A percentile compares a stretch with the other conserved stretches of the same genome.
These are phyloP conservation scores for Theretra japonica DNA, from an alignment of 2,888 invertebrate species.

Conservation along the genomic window DNA sequence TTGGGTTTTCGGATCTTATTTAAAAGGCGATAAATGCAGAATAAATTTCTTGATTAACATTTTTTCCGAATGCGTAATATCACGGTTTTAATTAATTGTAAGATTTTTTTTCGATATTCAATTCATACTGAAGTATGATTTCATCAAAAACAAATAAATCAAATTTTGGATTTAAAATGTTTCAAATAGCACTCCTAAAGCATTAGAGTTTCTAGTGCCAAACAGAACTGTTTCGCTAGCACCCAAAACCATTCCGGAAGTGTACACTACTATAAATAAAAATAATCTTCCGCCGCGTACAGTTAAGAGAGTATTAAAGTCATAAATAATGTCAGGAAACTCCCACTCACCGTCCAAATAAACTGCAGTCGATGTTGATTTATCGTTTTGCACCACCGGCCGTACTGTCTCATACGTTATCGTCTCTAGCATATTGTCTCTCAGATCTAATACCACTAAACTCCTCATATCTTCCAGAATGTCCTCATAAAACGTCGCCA, in stretches of 20 bases:
- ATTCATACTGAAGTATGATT: neutral
- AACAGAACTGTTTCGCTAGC: neutral
- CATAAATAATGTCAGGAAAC: constrained; percentile 49
- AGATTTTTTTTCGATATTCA: too few species aligned
- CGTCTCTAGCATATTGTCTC: constrained; percentile 90
- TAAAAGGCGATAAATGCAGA: too few species aligned
- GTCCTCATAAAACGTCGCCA: constrained; percentile 88
- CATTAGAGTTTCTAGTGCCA: neutral
- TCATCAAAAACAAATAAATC: neutral
- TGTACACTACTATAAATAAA: constrained; percentile 25
- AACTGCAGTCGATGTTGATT: constrained; percentile 88
- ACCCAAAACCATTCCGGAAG: neutral
- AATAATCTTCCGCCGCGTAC: constrained; percentile 33
- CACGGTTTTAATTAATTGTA: too few species aligned
- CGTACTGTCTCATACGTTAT: constrained; percentile 90
- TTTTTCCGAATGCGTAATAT: too few species aligned
- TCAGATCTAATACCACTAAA: constrained; percentile 89
- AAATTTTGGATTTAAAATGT: neutral
- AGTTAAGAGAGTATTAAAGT: constrained; percentile 44
- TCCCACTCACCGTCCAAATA: constrained; percentile 89
- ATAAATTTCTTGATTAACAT: too few species aligned
- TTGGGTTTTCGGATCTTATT: too few species aligned
- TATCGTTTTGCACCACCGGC: constrained; percentile 90
- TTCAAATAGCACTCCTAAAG: neutral
- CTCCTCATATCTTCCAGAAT: constrained; percentile 89